These are phyloP conservation scores for Agapornis roseicollis DNA, from an alignment of 2,113 vertebrate species.

Conservation along the genomic window DNA sequence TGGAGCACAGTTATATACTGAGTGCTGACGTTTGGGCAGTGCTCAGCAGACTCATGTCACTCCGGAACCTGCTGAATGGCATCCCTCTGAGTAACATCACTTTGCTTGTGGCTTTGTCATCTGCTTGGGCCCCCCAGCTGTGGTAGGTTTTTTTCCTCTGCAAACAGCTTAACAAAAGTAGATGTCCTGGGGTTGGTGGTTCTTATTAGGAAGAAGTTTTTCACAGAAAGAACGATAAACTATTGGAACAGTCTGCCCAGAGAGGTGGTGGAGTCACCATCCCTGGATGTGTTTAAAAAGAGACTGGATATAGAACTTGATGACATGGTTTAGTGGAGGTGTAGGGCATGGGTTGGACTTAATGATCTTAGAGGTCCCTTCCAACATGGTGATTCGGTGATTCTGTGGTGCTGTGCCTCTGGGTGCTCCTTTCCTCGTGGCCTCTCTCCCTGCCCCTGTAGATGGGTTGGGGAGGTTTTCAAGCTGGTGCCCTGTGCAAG, in stretches of 20 bases:
- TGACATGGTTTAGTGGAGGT: too few species aligned
- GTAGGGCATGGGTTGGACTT: too few species aligned
- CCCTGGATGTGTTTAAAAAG: too few species aligned
- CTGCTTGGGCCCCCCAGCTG: background rate
- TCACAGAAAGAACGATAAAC: too few species aligned
- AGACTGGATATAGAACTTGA: too few species aligned
- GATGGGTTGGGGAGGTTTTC: background rate
- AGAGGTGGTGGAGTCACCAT: too few species aligned
- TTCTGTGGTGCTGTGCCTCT: background rate
- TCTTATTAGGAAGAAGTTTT: too few species aligned
- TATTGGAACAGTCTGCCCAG: too few species aligned
- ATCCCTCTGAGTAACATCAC: background rate
- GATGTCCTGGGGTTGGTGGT: background rate
- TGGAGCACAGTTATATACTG: fast-evolving
- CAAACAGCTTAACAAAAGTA: background rate
- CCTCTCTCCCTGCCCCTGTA: background rate
- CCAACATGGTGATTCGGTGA: too few species aligned
- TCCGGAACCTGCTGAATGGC: background rate
- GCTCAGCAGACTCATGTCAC: background rate
- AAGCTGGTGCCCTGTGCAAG: fast-evolving
- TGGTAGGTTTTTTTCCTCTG: fast-evolving
- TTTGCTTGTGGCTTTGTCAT: background rate
- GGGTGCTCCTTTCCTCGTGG: background rate
- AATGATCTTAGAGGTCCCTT: too few species aligned
- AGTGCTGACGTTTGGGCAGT: background rate